phyloP scores from a whole-genome alignment of 1,140 invertebrate genomes.

The Tribolium castaneum region DNA sequence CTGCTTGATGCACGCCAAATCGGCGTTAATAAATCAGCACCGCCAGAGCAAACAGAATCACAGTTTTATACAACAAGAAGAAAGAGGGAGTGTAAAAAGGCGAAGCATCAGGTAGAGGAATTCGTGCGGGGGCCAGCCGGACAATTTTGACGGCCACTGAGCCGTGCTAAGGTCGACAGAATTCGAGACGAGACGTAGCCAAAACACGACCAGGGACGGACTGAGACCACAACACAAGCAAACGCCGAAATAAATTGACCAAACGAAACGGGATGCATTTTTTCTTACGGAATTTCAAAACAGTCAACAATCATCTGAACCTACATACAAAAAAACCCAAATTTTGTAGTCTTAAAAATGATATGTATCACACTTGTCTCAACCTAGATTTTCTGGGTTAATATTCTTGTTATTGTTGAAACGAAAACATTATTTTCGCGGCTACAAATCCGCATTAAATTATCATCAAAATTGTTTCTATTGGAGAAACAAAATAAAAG shows the following conservation, averaged over 20 bases:
- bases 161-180: constrained; percentile 43
- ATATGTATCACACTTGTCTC: too few species aligned
- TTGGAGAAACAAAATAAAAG: too few species aligned
- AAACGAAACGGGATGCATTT: too few species aligned
- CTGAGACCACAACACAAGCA: not conserved
- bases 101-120: constrained; percentile 25
- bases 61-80: constrained; percentile 7
- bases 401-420: too few species aligned
- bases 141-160: constrained; percentile 41
- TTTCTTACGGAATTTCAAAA: too few species aligned
- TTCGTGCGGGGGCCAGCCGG: constrained; percentile 16
- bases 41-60: constrained; percentile 24
- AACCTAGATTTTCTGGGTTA: too few species aligned
- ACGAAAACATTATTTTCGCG: too few species aligned
- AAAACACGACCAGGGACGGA: constrained; percentile 35
- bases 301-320: not conserved
- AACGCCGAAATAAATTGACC: too few species aligned
- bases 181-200: constrained; percentile 45
- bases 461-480: too few species aligned
- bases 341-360: too few species aligned
- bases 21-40: constrained; percentile 29
- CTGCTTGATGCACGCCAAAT: constrained; percentile 32
- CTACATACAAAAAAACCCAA: too few species aligned
- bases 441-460: too few species aligned
- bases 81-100: constrained; percentile 20